phyloP scores from a whole-genome alignment of 92 coral and sea anemone species.

The Pocillopora grandis region DNA sequence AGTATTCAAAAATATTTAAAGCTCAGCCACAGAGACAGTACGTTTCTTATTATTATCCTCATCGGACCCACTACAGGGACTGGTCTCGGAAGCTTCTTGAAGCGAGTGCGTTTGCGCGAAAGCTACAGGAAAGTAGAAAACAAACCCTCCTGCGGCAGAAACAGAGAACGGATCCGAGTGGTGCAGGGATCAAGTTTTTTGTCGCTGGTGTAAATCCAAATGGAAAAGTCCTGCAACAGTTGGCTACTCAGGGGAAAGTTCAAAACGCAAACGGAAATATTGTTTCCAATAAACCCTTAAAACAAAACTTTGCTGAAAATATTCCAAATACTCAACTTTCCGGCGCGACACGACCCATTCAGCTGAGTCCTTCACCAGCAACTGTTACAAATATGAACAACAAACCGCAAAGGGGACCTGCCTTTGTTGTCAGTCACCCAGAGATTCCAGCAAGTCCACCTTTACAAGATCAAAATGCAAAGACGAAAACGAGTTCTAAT shows the following conservation, averaged over 20 bases:
- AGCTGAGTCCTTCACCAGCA: neutral
- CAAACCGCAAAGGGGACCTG: neutral
- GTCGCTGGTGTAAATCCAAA: conserved; percentile 23
- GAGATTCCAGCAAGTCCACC: neutral
- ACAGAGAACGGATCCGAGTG: conserved; percentile 4
- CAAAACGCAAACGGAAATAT: neutral
- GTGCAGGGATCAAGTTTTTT: conserved; percentile 38
- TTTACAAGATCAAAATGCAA: neutral
- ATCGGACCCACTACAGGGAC: conserved; percentile 50
- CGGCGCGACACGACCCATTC: neutral
- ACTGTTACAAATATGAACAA: neutral
- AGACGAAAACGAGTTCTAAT: neutral
- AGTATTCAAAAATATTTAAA: neutral
- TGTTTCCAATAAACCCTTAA: neutral
- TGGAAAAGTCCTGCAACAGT: conserved; percentile 20
- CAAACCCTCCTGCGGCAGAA: neutral
- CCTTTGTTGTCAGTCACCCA: neutral
- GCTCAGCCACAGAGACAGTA: conserved; percentile 22
- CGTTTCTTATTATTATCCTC: conserved; percentile 19
- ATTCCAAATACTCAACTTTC: neutral
- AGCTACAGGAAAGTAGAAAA: conserved; percentile 2
- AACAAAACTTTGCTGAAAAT: neutral
- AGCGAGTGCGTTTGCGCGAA: conserved; percentile 16
- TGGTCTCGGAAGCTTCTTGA: conserved; percentile 62
- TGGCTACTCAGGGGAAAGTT: neutral